Evolutionary conservation across 2,888 invertebrate species (phyloP).

Genomic region (Hydropsyche betteni): DNA sequence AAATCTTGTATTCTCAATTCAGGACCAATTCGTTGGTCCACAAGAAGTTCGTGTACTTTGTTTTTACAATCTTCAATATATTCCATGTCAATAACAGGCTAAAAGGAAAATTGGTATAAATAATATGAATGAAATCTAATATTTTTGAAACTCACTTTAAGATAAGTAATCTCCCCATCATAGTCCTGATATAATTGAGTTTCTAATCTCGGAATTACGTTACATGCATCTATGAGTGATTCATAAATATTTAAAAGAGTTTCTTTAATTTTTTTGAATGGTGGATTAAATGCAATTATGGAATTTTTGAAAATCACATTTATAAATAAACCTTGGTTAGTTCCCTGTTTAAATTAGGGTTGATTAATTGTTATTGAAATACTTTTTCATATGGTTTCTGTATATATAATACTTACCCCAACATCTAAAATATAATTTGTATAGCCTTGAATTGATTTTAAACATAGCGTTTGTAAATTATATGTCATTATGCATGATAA

Average conservation of each 20-base stretch:
- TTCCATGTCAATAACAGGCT: slow-evolving; percentile 81
- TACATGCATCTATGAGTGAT: slow-evolving; percentile 77
- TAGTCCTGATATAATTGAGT: slow-evolving; percentile 78
- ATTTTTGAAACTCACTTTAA: slow-evolving; percentile 54
- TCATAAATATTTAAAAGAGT: slow-evolving; percentile 77
- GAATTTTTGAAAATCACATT: slow-evolving; percentile 69
- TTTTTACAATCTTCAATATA: slow-evolving; percentile 71
- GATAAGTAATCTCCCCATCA: slow-evolving; percentile 54
- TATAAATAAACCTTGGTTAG: slow-evolving; percentile 75
- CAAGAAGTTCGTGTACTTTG: slow-evolving; percentile 70
- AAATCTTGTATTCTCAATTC: slow-evolving; percentile 80
- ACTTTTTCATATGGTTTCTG: slow-evolving; percentile 17
- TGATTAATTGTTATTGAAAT: slow-evolving; percentile 39
- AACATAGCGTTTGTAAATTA: slow-evolving; percentile 82
- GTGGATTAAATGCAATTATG: slow-evolving; percentile 75
- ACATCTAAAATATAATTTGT: slow-evolving; percentile 80
- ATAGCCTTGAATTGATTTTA: slow-evolving; percentile 81
- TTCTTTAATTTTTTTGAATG: slow-evolving; percentile 77
- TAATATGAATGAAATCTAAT: not conserved
- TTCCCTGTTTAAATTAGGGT: slow-evolving; percentile 62
- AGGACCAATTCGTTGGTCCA: slow-evolving; percentile 78
- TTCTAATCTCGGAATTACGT: slow-evolving; percentile 80
- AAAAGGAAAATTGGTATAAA: slow-evolving; percentile 52
- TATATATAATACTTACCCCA: slow-evolving; percentile 65
- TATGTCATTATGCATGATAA: slow-evolving; percentile 88